Evolutionary conservation across 2,797 vertebrate genomes (phyloP).

Genomic region (Todus mexicanus): DNA sequence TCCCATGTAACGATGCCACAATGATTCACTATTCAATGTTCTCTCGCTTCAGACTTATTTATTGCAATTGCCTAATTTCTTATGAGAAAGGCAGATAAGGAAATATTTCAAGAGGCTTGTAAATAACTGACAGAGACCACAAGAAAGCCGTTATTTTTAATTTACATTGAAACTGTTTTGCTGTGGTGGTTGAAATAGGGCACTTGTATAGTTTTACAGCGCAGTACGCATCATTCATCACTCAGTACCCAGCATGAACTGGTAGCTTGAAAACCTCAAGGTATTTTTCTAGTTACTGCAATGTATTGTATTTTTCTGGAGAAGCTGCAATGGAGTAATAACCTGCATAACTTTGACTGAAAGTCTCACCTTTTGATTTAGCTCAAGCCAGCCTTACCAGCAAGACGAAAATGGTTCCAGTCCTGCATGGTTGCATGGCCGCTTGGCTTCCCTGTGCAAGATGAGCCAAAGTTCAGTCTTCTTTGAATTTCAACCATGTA

Average conservation of each 20-base stretch:
- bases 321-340: background rate
- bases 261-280: background rate
- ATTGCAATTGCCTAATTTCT: constrained; percentile 41
- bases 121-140: constrained; percentile 51
- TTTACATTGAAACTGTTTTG: constrained; percentile 31
- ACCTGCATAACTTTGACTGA: background rate
- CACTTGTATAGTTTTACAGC: background rate
- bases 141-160: constrained; percentile 34
- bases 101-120: constrained; percentile 54
- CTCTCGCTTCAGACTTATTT: constrained; percentile 27
- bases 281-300: constrained; percentile 1
- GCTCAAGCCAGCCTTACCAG: background rate
- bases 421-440: background rate
- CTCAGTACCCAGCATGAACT: background rate
- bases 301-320: background rate
- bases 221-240: background rate
- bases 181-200: constrained; percentile 19
- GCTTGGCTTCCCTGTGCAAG: background rate
- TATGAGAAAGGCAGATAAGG: constrained; percentile 47
- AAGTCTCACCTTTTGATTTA: background rate
- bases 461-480: background rate
- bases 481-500: background rate
- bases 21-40: constrained; percentile 38
- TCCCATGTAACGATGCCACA: background rate
- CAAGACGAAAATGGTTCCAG: background rate